phyloP scores from a whole-genome alignment of 92 coral and sea anemone species.

The Porites divaricata region DNA sequence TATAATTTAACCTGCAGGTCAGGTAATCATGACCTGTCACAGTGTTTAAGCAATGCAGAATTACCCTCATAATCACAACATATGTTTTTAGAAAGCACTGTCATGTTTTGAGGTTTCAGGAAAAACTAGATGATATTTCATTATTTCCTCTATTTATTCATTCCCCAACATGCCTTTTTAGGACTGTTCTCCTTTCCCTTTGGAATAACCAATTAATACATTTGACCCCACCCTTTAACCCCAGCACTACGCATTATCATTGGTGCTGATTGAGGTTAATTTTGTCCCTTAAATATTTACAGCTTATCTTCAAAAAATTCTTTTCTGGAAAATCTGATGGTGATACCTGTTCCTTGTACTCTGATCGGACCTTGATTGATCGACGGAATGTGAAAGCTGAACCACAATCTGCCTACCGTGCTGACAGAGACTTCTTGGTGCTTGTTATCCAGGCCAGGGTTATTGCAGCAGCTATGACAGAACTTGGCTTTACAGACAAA shows the following conservation, averaged over 20 bases:
- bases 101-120: too few species aligned
- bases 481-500: conserved; percentile 50
- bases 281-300: neutral
- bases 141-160: conserved; percentile 25
- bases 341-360: conserved; percentile 54
- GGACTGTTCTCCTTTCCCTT: conserved; percentile 28
- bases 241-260: neutral
- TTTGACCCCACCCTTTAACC: neutral
- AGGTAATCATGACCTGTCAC: too few species aligned
- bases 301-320: conserved; percentile 53
- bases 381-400: conserved; percentile 65
- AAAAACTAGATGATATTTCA: too few species aligned
- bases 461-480: conserved; percentile 58
- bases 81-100: too few species aligned
- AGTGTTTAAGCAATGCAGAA: too few species aligned
- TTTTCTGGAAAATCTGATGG: conserved; percentile 56
- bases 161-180: conserved; percentile 20
- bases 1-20: too few species aligned
- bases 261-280: neutral
- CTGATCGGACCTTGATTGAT: conserved; percentile 61
- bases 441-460: conserved; percentile 54
- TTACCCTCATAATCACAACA: too few species aligned
- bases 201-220: neutral
- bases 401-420: conserved; percentile 52
- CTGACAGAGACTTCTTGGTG: conserved; percentile 58